Evolutionary conservation across 2,888 invertebrate genomes (phyloP).

Genomic region (Conomelus anceps): DNA sequence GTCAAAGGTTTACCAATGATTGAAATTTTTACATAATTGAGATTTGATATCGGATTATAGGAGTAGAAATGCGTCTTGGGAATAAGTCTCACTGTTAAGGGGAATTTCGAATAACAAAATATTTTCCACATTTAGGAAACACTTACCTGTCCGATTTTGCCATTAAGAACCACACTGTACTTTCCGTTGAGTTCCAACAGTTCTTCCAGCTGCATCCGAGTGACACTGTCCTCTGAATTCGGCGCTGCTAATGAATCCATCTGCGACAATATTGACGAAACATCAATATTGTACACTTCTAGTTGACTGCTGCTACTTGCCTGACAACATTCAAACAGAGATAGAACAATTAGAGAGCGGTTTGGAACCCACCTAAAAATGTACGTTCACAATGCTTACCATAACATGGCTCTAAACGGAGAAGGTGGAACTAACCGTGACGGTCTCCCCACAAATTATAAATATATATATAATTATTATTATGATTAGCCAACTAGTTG

Average conservation of each 20-base stretch:
- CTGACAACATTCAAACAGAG: background rate
- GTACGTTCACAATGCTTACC: too few relatives aligned
- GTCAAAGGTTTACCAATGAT: too few relatives aligned
- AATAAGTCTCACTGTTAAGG: background rate
- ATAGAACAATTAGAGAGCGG: background rate
- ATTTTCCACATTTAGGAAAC: background rate
- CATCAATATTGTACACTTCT: slow-evolving; percentile 34
- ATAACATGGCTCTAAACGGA: too few relatives aligned
- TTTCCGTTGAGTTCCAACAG: slow-evolving; percentile 51
- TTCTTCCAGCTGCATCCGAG: slow-evolving; percentile 43
- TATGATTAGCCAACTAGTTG: too few relatives aligned
- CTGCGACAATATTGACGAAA: slow-evolving; percentile 41
- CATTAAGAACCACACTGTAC: slow-evolving; percentile 53
- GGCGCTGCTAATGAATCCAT: slow-evolving; percentile 41
- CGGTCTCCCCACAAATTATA: too few relatives aligned
- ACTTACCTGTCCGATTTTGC: slow-evolving; percentile 53
- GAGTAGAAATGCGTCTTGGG: too few relatives aligned
- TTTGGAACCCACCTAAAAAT: background rate
- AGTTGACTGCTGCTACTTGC: background rate
- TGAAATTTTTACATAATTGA: too few relatives aligned
- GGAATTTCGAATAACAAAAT: background rate
- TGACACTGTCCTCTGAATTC: slow-evolving; percentile 43
- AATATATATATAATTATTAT: too few relatives aligned
- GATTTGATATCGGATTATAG: too few relatives aligned
- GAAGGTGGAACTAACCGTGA: too few relatives aligned